Evolutionary conservation across 2,113 vertebrate species (phyloP).

Genomic region (Hassar affinis): DNA sequence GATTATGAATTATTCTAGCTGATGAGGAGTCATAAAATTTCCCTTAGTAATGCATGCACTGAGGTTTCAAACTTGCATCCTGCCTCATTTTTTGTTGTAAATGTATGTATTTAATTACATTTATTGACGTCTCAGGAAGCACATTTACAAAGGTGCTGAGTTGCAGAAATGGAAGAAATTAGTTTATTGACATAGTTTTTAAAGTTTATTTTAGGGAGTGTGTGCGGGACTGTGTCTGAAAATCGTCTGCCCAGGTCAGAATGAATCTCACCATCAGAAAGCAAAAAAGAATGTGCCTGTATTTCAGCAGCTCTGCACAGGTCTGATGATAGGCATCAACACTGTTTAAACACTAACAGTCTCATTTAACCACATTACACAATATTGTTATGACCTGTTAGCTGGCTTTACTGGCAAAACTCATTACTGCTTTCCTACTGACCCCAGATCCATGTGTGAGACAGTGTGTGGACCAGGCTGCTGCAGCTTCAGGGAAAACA

Average conservation of each 20-base stretch:
- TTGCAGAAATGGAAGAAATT: neutral
- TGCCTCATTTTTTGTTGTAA: neutral
- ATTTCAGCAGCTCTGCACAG: neutral
- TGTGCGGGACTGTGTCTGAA: neutral
- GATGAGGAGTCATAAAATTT: neutral
- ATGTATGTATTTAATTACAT: neutral
- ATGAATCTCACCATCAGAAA: neutral
- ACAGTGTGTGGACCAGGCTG: conserved; percentile 24
- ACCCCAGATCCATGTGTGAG: conserved; percentile 22
- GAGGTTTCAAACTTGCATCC: neutral
- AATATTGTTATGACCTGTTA: neutral
- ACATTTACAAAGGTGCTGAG: neutral
- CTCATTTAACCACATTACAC: conserved; percentile 1
- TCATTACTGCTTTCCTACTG: conserved; percentile 22
- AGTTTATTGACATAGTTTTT: neutral
- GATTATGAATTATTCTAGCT: neutral
- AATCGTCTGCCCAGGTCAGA: neutral
- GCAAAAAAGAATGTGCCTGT: neutral
- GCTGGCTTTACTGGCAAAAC: neutral
- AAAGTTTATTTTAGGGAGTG: neutral
- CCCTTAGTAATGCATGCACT: neutral
- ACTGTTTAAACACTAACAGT: neutral
- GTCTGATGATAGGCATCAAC: neutral
- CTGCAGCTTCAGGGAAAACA: conserved; percentile 46
- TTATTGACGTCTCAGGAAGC: neutral